Conservation (phyloP, 2,113 vertebrate genomes). For the Willisornis vidua region DNA sequence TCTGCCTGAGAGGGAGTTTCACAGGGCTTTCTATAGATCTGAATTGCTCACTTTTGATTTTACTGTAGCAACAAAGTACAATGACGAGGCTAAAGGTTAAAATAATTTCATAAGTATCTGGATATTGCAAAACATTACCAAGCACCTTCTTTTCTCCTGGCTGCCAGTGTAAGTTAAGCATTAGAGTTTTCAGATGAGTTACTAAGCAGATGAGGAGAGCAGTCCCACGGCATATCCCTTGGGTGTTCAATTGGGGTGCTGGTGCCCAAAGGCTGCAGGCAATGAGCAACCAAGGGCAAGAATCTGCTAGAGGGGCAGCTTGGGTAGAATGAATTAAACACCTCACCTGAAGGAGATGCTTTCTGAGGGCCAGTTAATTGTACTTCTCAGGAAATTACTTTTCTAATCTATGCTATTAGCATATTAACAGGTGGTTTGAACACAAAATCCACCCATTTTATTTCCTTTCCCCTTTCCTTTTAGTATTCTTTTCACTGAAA, state of each 20-base stretch:
- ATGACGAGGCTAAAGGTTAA: background rate
- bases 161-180: background rate
- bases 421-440: background rate
- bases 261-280: background rate
- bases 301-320: background rate
- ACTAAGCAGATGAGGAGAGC: background rate
- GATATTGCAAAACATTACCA: background rate
- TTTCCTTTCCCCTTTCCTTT: background rate
- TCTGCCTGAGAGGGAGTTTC: no score
- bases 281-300: background rate
- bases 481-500: background rate
- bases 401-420: background rate
- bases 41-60: no score
- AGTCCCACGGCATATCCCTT: fast-evolving
- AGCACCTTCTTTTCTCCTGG: background rate
- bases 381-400: background rate
- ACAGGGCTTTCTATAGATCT: no score
- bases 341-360: background rate
- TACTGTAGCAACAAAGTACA: no score
- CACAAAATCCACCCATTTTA: fast-evolving
- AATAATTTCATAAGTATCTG: background rate
- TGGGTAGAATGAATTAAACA: background rate
- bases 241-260: background rate
- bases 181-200: background rate
- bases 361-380: background rate